Base-by-base conservation (phyloP, 2,113 vertebrate genomes). In the Melanerpes aurifrons region DNA sequence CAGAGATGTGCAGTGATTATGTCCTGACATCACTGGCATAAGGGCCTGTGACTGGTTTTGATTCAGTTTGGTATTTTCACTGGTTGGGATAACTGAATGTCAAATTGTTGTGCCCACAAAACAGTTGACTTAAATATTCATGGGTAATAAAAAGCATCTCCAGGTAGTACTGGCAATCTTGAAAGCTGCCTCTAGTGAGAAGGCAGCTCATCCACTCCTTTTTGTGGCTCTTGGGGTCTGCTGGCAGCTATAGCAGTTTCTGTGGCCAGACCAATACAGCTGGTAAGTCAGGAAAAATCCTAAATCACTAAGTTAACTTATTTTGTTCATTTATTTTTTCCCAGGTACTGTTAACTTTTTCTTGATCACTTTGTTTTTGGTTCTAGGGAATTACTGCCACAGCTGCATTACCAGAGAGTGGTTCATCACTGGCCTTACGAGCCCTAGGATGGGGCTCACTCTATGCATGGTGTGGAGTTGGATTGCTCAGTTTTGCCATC, bases 401-500 rank as follows among this genome's bases (percentile, higher is more conserved):
- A 1, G 96, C 97, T 22, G 97, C 96, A 2, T 97, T 98, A 29
- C 98, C 98, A 0, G 99, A 99, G 96, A 98, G 98, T 4, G 99
- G 99, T 2, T 98, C 99, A 0, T 98, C 98, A 1, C 97, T 99
- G 89, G 99, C 99, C 26, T 93, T 99, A 79, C 87, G 99, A 57
- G 99, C 99, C 8, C 96, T 99, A 71, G 99, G 98, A 24, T 99
- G 98, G 98, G 99, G 99, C 20, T 99, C 99, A 0, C 97, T 99
- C 8, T 99, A 96, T 3, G 98, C 99, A 0, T 99, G 98, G 98
- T 98, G 98, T 1, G 99, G 99, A 17, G 98, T 99, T 29, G 99
- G 99, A 6, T 86, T 99, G 83, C 96, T 99, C 79, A 98, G 98
- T 87, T 97, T 98, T 72, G 90, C 98, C 1, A 96, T 98, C 92